Percentiles rank a stretch among this genome's conserved stretches.
phyloP scores from a whole-genome alignment of 2,113 vertebrate genomes.

The Dipodomys spectabilis region DNA sequence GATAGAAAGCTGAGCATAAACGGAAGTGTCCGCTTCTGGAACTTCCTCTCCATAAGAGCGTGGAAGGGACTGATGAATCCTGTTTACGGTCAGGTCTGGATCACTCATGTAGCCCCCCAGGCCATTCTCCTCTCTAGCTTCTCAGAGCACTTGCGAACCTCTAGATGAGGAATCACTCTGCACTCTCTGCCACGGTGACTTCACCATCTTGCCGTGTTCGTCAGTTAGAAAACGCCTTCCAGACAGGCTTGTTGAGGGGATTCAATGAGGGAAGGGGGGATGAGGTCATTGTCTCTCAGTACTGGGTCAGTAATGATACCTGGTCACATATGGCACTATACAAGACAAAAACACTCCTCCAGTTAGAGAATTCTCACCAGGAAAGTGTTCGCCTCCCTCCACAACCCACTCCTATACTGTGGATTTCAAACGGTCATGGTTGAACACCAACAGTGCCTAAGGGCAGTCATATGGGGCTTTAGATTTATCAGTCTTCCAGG shows the following conservation, averaged over 20 bases:
- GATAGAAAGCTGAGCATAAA: neutral
- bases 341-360: neutral
- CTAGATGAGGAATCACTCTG: neutral
- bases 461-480: fast-evolving
- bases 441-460: neutral
- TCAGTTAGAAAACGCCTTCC: neutral
- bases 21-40: neutral
- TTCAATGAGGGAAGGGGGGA: neutral
- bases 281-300: neutral
- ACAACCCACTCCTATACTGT: neutral
- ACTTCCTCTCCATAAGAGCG: neutral
- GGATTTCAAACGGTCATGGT: neutral
- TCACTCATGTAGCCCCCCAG: neutral
- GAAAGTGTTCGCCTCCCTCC: neutral
- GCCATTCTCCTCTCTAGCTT: neutral
- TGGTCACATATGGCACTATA: neutral
- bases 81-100: neutral
- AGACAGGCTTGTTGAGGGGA: neutral
- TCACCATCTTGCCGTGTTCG: neutral
- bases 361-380: neutral
- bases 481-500: neutral
- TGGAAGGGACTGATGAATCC: no score
- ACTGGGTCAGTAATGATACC: neutral
- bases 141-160: neutral
- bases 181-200: neutral